Evolutionary conservation across 2,797 vertebrate genomes (phyloP), one percentile per base, ranked within the genome.

Genomic region (Carduelis carduelis): DNA sequence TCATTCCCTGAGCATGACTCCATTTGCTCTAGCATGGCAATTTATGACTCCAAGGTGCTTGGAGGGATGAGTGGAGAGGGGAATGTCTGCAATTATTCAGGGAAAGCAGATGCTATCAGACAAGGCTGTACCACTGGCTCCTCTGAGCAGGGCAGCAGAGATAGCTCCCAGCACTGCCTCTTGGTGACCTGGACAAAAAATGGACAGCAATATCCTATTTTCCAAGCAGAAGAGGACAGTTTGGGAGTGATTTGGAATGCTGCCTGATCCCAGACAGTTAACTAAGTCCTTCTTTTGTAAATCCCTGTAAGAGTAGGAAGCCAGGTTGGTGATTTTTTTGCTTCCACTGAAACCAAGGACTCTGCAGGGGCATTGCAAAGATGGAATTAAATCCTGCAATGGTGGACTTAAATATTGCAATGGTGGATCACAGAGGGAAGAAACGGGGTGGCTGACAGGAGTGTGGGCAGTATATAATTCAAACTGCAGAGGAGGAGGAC

Each of bases 1-100:
- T 83, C 83, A 90, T 96, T 94, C 96, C 92, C 82, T 56, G 56
- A 78, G 85, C 93, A 94, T 95, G 95, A 96, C 79, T 94, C 89
- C 93, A 87, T 78, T 85, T 44, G 72, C 83, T 88, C 79, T 66
- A 69, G 72, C 74, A 53, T 44, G 55, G 91, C 39, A 12, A 85
- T 89, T 96, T 96, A 96, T 60, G 85, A 53, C 90, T 84, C 59
- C 44, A 66, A 94, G 94, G 87, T 92, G 81, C 81, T 79, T 14
- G 18, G 66, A 86, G 74, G 70, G 72, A 83, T 75, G 65, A 88
- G 65, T 47, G 87, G 43, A 83, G 84, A 93, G 74, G 59, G 63
- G 43, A 93, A 95, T 50, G 66, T 86, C 77, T 30, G 22, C 87
- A 86, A 91, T 84, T 96, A 88, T 95, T 83, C 94, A 83, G 80